phyloP scores from a whole-genome alignment of 2,888 invertebrate genomes.

The Ditula angustiorana region DNA sequence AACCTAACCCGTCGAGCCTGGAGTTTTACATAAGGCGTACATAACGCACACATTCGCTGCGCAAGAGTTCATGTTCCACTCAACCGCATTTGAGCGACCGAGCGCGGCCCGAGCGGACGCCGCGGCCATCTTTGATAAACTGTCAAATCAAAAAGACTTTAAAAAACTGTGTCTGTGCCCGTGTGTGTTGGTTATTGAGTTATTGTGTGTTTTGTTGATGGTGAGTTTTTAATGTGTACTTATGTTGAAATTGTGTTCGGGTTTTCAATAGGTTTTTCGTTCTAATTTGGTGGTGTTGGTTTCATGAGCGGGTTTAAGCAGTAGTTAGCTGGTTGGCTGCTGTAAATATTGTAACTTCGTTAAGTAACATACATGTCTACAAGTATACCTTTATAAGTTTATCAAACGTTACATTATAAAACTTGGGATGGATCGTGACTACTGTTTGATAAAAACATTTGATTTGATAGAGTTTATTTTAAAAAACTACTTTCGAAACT shows the following conservation, averaged over 20 bases:
- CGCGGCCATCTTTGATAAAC: slow-evolving; percentile 50
- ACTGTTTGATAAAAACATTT: no score
- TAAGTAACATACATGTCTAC: no score
- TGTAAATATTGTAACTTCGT: no score
- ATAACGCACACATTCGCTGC: slow-evolving; percentile 60
- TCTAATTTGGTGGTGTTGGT: no score
- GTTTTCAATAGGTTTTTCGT: no score
- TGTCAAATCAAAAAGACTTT: slow-evolving; percentile 48
- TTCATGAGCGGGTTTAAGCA: no score
- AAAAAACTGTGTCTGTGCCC: slow-evolving; percentile 59
- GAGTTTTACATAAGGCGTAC: slow-evolving; percentile 70
- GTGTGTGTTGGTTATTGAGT: background rate
- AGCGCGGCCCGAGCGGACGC: slow-evolving; percentile 63
- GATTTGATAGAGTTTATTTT: no score
- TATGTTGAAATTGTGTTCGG: background rate
- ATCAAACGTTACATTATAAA: no score
- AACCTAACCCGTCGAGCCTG: slow-evolving; percentile 34
- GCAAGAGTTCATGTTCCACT: slow-evolving; percentile 81
- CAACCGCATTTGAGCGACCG: slow-evolving; percentile 78
- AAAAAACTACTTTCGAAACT: no score
- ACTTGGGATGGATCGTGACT: no score
- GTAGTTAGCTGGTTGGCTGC: no score
- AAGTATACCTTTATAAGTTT: no score
- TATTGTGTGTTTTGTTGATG: slow-evolving; percentile 20
- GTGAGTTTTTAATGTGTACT: slow-evolving; percentile 21